phyloP scores from a whole-genome alignment of 2,113 vertebrate genomes.

The Prunella himalayana region DNA sequence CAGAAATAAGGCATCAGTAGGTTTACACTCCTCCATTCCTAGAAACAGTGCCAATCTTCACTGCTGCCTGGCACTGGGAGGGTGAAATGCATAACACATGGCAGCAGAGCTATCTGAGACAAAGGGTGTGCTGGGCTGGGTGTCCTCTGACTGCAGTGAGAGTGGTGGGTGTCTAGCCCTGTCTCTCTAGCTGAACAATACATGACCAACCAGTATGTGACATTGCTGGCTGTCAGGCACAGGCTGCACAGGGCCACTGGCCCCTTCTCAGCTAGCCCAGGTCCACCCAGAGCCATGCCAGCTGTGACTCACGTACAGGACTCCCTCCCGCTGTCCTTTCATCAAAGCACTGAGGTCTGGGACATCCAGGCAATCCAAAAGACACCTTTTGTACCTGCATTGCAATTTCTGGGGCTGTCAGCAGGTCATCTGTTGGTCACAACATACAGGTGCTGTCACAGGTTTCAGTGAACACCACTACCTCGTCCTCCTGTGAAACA shows the following conservation, averaged over 20 bases:
- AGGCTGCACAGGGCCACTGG: neutral
- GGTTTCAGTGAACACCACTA: neutral
- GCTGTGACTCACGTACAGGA: rapidly evolving
- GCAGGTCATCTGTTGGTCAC: neutral
- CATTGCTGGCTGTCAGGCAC: neutral
- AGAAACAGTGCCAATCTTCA: neutral
- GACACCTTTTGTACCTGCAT: neutral
- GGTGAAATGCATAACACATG: neutral
- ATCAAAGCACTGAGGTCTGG: neutral
- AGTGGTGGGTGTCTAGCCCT: neutral
- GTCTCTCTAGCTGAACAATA: neutral
- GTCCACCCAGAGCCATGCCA: neutral
- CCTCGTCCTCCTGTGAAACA: neutral
- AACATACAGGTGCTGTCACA: neutral
- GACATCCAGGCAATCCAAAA: neutral
- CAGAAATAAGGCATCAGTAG: neutral
- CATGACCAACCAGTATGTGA: neutral
- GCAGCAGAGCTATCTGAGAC: neutral
- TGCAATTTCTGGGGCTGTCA: neutral
- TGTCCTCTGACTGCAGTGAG: neutral
- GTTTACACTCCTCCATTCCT: neutral
- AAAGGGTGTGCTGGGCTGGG: neutral
- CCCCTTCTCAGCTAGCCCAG: neutral
- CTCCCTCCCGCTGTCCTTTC: neutral
- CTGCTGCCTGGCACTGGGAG: neutral